A percentile compares a stretch with the other conserved stretches of the same genome.
phyloP scores from a whole-genome alignment of 1,140 invertebrate species.

The Melipona quadrifasciata region DNA sequence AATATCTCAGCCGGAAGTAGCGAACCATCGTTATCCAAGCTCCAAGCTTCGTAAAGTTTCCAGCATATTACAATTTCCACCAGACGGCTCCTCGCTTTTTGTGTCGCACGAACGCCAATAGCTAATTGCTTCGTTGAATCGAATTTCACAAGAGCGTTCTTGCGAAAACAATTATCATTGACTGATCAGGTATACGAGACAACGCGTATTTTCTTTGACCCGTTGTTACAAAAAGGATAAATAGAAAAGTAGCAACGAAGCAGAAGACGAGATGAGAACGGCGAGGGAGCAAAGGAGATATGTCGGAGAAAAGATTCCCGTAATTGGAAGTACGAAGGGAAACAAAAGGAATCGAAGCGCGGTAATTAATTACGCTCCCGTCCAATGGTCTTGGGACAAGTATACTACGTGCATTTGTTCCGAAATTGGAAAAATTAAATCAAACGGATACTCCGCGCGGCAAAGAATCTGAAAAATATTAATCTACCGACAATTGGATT shows the following conservation, averaged over 20 bases:
- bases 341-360: background rate
- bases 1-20: background rate
- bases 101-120: background rate
- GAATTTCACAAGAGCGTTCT: background rate
- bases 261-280: background rate
- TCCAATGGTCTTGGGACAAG: too few species aligned
- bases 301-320: background rate
- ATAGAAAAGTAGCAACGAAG: background rate
- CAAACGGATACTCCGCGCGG: too few species aligned
- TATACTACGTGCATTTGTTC: too few species aligned
- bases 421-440: too few species aligned
- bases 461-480: too few species aligned
- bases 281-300: background rate
- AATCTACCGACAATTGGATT: too few species aligned
- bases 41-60: background rate
- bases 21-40: background rate
- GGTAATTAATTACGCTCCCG: too few species aligned
- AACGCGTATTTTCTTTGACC: background rate
- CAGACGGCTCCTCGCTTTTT: background rate
- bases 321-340: background rate
- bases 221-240: background rate
- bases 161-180: background rate
- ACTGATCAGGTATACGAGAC: background rate
- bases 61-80: background rate
- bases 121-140: background rate